phyloP scores from a whole-genome alignment of 2,888 invertebrate genomes.

The Tachystola acroxantha region DNA sequence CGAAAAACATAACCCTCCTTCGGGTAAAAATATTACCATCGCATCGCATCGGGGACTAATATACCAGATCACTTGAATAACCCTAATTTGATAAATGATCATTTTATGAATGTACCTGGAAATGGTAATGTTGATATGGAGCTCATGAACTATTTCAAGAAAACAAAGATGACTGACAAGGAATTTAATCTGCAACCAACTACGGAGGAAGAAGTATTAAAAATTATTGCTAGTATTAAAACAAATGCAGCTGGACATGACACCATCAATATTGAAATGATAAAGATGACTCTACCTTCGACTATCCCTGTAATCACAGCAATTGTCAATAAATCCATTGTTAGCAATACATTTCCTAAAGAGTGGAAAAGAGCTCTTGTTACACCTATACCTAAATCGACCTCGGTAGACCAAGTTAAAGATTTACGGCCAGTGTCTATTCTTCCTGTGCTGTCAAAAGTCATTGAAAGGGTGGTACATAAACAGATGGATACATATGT shows the following conservation, averaged over 20 bases:
- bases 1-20: no score
- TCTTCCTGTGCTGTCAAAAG: constrained; percentile 3
- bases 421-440: constrained; percentile 10
- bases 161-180: neutral
- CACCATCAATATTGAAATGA: neutral
- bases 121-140: neutral
- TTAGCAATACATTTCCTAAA: neutral
- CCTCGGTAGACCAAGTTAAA: neutral
- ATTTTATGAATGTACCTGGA: constrained; percentile 2
- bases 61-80: neutral
- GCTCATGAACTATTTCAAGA: neutral
- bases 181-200: neutral
- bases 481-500: no score
- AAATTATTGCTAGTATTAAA: neutral
- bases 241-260: constrained; percentile 1
- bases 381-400: constrained; percentile 4
- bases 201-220: neutral
- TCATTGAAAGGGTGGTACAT: no score
- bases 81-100: constrained; percentile 3
- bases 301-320: neutral
- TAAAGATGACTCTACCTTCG: neutral
- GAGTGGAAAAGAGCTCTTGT: neutral
- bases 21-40: no score
- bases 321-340: neutral
- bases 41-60: no score